A percentile compares a stretch with the other conserved stretches of the same genome.
phyloP scores from a whole-genome alignment of 2,113 vertebrate genomes.

The Gulo gulo region DNA sequence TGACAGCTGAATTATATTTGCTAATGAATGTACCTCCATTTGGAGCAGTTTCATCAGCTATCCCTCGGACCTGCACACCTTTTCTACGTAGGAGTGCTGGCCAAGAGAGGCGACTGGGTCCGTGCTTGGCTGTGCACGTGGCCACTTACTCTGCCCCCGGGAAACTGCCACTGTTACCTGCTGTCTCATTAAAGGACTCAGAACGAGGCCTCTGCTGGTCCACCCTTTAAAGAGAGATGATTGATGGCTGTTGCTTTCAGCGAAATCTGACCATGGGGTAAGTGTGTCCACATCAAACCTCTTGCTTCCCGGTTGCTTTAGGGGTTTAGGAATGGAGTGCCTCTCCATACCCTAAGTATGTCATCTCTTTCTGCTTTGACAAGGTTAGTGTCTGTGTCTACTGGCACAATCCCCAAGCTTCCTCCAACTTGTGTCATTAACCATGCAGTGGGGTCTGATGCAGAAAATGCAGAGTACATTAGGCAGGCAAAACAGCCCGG shows the following conservation, averaged over 20 bases:
- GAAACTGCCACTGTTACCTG: slow-evolving; percentile 77
- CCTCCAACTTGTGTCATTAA: slow-evolving; percentile 60
- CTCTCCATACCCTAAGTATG: neutral
- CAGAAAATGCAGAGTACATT: slow-evolving; percentile 55
- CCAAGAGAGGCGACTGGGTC: slow-evolving; percentile 60
- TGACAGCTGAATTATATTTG: slow-evolving; percentile 66
- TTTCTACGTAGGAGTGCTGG: slow-evolving; percentile 58
- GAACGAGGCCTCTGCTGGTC: slow-evolving; percentile 67
- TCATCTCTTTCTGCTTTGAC: slow-evolving; percentile 68
- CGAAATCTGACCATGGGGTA: slow-evolving; percentile 42
- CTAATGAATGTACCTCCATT: slow-evolving; percentile 73
- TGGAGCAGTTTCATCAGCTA: slow-evolving; percentile 62
- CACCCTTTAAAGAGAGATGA: slow-evolving; percentile 73
- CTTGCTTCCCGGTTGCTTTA: neutral
- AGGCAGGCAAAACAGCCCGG: neutral
- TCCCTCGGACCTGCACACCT: slow-evolving; percentile 71
- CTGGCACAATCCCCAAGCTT: slow-evolving; percentile 50
- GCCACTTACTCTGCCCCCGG: slow-evolving; percentile 59
- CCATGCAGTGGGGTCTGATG: slow-evolving; percentile 6
- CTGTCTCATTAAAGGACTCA: slow-evolving; percentile 79
- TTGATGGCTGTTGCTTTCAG: slow-evolving; percentile 64
- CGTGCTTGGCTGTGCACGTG: slow-evolving; percentile 46
- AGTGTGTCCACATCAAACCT: neutral
- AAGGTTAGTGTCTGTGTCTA: slow-evolving; percentile 40
- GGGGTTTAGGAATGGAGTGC: slow-evolving; percentile 34